Evolutionary conservation across 1,140 invertebrate genomes (phyloP), one percentile per base, ranked within the genome.

Genomic region (Drosophila mauritiana): DNA sequence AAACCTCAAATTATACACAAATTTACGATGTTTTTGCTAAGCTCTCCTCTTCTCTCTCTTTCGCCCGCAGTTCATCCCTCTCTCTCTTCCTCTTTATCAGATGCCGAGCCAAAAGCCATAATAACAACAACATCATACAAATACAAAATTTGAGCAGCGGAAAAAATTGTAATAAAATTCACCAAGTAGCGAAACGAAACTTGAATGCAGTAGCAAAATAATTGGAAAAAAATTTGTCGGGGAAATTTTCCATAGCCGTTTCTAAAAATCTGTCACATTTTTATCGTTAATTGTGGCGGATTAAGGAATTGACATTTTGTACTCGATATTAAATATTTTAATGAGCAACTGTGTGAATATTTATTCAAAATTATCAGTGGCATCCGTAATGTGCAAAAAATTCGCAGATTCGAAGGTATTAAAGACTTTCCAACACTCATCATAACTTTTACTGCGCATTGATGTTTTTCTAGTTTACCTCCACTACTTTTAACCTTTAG

Each of bases 1-100:
- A 77, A 78, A 77, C 74, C 74, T 78, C 74, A 78, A 78, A 78
- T 78, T 78, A 77, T 77, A 78, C 65, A 77, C 57, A 78, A 78
- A 78, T 78, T 78, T 69, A 77, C 63, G 74, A 70, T 78, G 73
- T 77, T 77, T 77, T 68, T 76, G 53, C 53, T 75, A 58, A 75
- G 27, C 74, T 49, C 65, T 27, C 43, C 43, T 15, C n/a, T 34
- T 15, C 40, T 17, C 40, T 45, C 13, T 12, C 37, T 13, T 5
- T 39, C 31, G 3, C 7, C 31, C 7, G 7, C 31, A 31, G 31
- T 22, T 37, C 45, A 10, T n/a, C 10, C 11, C 10, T 17, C 15
- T 15, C 10, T 36, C 13, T 46, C 52, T 20, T 31, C 7, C 48
- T 25, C 54, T 48, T 37, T 65, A 65, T 52, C 65, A 57, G 53